Evolutionary conservation across 2,888 invertebrate genomes (phyloP).

Genomic region (Smittia aterrima): DNA sequence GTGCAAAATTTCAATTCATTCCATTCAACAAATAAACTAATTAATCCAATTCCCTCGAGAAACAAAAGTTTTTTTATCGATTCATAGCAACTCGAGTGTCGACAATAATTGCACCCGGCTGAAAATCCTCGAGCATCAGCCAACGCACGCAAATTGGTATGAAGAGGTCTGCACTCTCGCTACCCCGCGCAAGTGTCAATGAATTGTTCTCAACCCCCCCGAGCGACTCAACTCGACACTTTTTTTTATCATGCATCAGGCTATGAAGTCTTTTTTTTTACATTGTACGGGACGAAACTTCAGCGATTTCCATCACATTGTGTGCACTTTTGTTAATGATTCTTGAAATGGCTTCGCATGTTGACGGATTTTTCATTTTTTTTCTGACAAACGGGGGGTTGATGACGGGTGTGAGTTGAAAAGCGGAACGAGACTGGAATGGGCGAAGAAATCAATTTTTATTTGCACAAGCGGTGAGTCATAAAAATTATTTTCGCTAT

Average conservation of each 20-base stretch:
- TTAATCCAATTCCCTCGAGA: background rate
- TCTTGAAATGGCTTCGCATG: slow-evolving; percentile 6
- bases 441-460: slow-evolving; percentile 28
- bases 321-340: background rate
- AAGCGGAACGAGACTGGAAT: background rate
- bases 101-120: background rate
- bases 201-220: slow-evolving; percentile 3
- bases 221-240: slow-evolving; percentile 2
- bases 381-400: background rate
- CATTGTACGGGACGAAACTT: background rate
- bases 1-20: too few species aligned
- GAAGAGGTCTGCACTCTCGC: background rate
- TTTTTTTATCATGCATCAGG: background rate
- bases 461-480: background rate
- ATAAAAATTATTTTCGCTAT: background rate
- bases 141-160: background rate
- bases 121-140: background rate
- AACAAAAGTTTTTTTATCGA: background rate
- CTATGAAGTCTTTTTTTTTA: background rate
- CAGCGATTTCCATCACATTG: background rate
- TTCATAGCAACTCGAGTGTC: background rate
- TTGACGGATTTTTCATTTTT: background rate
- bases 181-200: slow-evolving; percentile 6
- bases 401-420: background rate
- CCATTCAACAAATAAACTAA: too few species aligned